A percentile compares a stretch with the other conserved stretches of the same genome.
Conservation (phyloP, 2,113 vertebrate genomes). For the Acanthochromis polyacanthus region DNA sequence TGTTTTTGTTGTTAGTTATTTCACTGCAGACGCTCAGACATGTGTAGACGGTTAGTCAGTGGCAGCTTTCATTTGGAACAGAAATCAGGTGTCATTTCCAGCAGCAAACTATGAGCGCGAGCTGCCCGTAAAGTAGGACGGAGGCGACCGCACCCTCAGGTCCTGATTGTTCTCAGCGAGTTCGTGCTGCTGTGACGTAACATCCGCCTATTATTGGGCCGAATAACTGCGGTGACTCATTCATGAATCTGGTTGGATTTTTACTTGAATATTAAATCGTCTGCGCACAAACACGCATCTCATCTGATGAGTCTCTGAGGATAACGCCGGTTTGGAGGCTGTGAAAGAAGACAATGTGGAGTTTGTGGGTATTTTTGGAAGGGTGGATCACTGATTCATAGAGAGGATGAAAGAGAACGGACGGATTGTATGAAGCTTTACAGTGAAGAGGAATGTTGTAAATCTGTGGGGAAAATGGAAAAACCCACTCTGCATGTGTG, state of each 20-base stretch:
- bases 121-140: constrained; percentile 30
- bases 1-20: too few species aligned
- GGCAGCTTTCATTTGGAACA: not conserved
- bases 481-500: too few species aligned
- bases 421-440: too few species aligned
- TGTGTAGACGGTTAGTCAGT: not conserved
- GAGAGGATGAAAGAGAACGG: too few species aligned
- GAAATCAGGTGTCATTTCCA: constrained; percentile 62
- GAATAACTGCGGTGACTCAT: constrained; percentile 63
- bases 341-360: not conserved
- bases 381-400: too few species aligned
- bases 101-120: constrained; percentile 52
- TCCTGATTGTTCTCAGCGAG: constrained; percentile 64
- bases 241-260: constrained; percentile 3
- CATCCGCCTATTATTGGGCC: constrained; percentile 76
- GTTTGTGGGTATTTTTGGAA: too few species aligned
- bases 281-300: not conserved
- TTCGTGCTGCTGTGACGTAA: constrained; percentile 65
- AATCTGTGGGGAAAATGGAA: too few species aligned
- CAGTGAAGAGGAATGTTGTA: too few species aligned
- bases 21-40: not conserved
- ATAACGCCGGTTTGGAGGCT: not conserved
- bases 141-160: constrained; percentile 47
- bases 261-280: constrained; percentile 1
- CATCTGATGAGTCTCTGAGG: not conserved